These are phyloP conservation scores for Morelia viridis DNA, from an alignment of 2,797 vertebrate species.

Conservation along the genomic window DNA sequence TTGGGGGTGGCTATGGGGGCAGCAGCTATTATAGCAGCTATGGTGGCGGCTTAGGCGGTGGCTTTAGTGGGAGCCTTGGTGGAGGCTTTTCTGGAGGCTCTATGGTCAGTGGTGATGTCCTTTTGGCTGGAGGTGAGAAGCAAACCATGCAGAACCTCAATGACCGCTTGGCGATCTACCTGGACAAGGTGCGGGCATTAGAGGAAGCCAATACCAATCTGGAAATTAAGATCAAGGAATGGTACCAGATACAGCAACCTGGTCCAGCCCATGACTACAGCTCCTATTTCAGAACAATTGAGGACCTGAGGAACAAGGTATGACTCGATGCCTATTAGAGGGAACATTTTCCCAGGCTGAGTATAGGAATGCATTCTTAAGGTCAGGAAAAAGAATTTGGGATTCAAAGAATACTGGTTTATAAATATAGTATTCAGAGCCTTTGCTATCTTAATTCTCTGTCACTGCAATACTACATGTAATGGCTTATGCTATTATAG, in stretches of 20 bases:
- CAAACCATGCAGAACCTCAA: constrained; percentile 97
- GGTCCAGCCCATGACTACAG: constrained; percentile 82
- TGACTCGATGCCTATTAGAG: constrained; percentile 10
- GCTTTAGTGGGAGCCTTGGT: constrained; percentile 63
- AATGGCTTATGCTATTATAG: background rate
- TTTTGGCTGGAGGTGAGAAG: constrained; percentile 78
- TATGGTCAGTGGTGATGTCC: constrained; percentile 63
- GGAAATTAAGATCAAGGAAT: constrained; percentile 83
- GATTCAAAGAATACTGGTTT: background rate
- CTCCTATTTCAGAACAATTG: constrained; percentile 76
- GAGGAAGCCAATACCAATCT: constrained; percentile 77
- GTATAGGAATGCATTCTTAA: background rate
- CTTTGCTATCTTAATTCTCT: background rate
- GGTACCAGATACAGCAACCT: constrained; percentile 78
- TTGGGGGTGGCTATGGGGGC: constrained; percentile 29
- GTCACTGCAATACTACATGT: background rate
- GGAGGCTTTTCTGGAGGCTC: constrained; percentile 53
- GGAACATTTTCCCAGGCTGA: background rate
- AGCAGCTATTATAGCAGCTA: constrained; percentile 47
- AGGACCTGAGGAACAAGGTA: constrained; percentile 86
- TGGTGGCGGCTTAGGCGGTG: background rate
- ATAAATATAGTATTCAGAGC: background rate
- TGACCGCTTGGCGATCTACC: constrained; percentile 88
- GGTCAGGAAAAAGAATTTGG: background rate
- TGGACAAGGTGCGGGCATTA: constrained; percentile 90